Percentiles rank a stretch among this genome's conserved stretches.
These are phyloP conservation scores for Aphidius ervi DNA, from an alignment of 1,140 invertebrate genomes.

Conservation along the genomic window DNA sequence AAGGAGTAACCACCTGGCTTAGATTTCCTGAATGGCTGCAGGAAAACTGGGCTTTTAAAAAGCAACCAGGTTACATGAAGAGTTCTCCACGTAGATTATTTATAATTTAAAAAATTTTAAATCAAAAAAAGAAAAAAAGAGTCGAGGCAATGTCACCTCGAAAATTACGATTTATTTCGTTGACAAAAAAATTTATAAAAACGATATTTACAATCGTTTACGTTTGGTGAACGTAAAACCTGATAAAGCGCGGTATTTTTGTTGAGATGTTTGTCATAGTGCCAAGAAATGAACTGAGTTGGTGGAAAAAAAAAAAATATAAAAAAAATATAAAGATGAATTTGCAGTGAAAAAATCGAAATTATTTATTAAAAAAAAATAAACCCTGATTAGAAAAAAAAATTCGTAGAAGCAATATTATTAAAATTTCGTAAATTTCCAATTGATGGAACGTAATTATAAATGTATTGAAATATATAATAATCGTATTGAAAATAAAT, in stretches of 20 bases:
- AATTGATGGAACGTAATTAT: no score
- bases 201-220: not conserved
- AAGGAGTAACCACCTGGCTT: conserved; percentile 37
- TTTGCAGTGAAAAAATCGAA: conserved; percentile 38
- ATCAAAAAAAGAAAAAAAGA: conserved; percentile 16
- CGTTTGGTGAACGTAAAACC: no score
- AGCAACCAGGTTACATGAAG: conserved; percentile 41
- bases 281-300: not conserved
- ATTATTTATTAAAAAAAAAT: conserved; percentile 20
- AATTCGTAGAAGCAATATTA: conserved; percentile 37
- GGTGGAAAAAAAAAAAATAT: no score
- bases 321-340: conserved; percentile 28
- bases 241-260: conserved; percentile 3
- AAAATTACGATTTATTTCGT: no score
- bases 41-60: conserved; percentile 39
- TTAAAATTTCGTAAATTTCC: no score
- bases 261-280: conserved; percentile 30
- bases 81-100: conserved; percentile 26
- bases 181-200: not conserved
- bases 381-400: conserved; percentile 17
- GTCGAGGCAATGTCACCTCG: no score
- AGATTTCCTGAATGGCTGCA: conserved; percentile 54
- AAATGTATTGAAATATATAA: no score
- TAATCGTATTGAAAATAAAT: no score
- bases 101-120: conserved; percentile 4